Evolutionary conservation across 2,888 invertebrate species (phyloP), one percentile per base, ranked within the genome.

Genomic region (Lepidocyrtoides sp.): DNA sequence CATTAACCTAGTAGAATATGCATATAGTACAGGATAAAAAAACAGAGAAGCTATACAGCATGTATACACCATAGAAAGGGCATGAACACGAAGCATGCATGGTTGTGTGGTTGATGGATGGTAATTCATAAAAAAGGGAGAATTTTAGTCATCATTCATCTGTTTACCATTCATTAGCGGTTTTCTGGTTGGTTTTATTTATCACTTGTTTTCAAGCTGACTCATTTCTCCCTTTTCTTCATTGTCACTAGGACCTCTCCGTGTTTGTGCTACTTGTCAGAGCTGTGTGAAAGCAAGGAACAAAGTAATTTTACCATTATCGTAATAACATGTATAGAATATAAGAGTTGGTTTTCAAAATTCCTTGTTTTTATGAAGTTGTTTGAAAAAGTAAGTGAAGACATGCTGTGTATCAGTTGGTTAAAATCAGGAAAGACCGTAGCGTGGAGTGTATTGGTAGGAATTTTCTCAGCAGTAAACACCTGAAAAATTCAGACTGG

Each of bases 121-220:
- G 60, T 60, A 69, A 69, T 20, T 36, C 75, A 26, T 26, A 23
- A 17, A 17, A 44, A 75, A 57, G 17, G 17, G 23, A 17, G 17
- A 17, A 54, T n/a, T n/a, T n/a, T 54, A 57, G 32, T 32, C 32
- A 54, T 79, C 54, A 57, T 79, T 79, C 36, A 48, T 54, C 17
- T 79, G 79, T 79, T 79, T 79, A 54, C 79, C 54, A 54, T 79
- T 79, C 79, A 79, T 79, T 79, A 79, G 54, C 79, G 79, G 79
- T 36, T 54, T 77, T 26, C 29, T 48, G 14, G 54, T 12, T 32
- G 7, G 54, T 79, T 79, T 79, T 54, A 10, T 54, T 23, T 32
- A 8, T 23, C 10, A 5, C 60, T 1, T 60, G 5, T 26, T 54
- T 36, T 36, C 36, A 4, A 7, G 36, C 36, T 36, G 36, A 7